Evolutionary conservation across 2,888 invertebrate genomes (phyloP).

Genomic region (Coremacera marginata): DNA sequence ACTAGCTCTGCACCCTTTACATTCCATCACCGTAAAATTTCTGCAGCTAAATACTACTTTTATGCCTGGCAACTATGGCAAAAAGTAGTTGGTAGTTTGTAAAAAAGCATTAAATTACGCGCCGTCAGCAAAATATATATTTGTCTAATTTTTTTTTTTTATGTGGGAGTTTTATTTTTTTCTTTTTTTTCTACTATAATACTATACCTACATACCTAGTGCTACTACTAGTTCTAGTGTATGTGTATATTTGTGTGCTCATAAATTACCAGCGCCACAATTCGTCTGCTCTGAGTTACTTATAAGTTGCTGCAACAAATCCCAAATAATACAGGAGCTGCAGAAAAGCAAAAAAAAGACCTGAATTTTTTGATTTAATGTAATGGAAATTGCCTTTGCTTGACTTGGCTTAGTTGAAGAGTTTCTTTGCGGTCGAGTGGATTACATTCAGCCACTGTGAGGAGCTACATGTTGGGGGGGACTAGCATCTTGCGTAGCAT

Average conservation of each 20-base stretch:
- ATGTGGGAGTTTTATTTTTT: not conserved
- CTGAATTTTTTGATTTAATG: conserved; percentile 13
- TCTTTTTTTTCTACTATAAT: not conserved
- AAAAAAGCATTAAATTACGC: not conserved
- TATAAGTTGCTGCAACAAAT: too few species aligned
- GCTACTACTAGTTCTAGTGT: not conserved
- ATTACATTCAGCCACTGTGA: not conserved
- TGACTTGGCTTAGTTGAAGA: not conserved
- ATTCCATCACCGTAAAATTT: too few species aligned
- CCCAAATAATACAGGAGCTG: not conserved
- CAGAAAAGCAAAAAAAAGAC: not conserved
- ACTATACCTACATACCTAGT: not conserved
- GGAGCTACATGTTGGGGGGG: not conserved
- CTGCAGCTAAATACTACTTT: too few species aligned
- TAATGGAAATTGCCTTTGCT: conserved; percentile 14
- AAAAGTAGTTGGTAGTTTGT: not conserved
- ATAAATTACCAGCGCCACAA: conserved; percentile 11
- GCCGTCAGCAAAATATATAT: conserved; percentile 1
- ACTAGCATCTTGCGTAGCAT: not conserved
- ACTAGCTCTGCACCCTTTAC: too few species aligned
- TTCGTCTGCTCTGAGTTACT: not conserved
- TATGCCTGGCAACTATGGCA: not conserved
- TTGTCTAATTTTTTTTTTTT: not conserved
- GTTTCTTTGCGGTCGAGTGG: conserved; percentile 20
- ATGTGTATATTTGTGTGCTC: not conserved